Evolutionary conservation across 2,113 vertebrate genomes (phyloP).

Genomic region (Nycticorax nycticorax): DNA sequence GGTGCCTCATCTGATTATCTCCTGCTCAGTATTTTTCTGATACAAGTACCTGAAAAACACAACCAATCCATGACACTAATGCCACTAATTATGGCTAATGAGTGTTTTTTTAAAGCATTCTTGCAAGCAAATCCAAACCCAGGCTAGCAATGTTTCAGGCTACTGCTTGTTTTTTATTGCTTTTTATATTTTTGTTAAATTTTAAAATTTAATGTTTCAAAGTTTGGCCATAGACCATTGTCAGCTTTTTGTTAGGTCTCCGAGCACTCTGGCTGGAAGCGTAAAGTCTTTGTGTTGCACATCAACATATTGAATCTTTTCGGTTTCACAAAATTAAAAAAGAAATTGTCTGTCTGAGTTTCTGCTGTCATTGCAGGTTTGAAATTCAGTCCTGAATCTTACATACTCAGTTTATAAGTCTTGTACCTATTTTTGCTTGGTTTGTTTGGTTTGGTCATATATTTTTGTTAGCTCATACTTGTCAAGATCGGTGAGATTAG

Average conservation of each 20-base stretch:
- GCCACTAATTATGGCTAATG: background rate
- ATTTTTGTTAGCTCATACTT: background rate
- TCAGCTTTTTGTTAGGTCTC: background rate
- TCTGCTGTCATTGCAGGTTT: background rate
- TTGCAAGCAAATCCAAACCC: background rate
- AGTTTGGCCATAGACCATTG: background rate
- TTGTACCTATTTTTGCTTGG: background rate
- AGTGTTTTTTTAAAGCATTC: background rate
- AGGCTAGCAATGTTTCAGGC: background rate
- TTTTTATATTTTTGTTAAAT: background rate
- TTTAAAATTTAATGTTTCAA: background rate
- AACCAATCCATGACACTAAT: background rate
- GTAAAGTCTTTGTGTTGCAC: background rate
- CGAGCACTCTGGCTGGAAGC: background rate
- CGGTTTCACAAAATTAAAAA: background rate
- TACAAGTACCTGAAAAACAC: background rate
- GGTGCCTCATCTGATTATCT: background rate
- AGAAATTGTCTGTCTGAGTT: background rate
- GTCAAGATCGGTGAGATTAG: background rate
- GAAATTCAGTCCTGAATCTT: background rate
- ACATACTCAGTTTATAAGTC: background rate
- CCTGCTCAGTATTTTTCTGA: background rate
- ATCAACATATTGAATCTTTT: background rate
- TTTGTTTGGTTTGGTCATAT: background rate
- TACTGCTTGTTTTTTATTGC: background rate